Percentiles rank a stretch among this genome's conserved stretches.
Evolutionary conservation across 2,113 vertebrate genomes (phyloP).

Genomic region (Hystrix brachyura): DNA sequence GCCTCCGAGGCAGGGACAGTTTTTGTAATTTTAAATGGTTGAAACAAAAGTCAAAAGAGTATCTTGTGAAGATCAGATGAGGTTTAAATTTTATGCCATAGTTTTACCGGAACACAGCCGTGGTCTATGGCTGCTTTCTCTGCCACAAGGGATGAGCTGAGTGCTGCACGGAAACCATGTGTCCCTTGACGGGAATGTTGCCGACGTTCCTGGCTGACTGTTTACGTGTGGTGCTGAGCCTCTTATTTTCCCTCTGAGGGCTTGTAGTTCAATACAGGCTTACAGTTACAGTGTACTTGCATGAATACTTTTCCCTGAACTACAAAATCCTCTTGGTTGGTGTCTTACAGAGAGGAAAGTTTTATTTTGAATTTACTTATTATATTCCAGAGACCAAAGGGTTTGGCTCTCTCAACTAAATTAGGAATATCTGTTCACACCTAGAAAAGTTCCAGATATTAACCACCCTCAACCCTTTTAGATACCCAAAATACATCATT

Average conservation of each 20-base stretch:
- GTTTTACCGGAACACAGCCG: background rate
- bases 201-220: background rate
- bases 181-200: background rate
- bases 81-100: background rate
- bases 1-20: background rate
- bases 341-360: background rate
- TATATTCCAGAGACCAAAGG: constrained; percentile 1
- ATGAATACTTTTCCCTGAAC: constrained; percentile 21
- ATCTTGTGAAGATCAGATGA: background rate
- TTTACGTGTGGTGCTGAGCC: background rate
- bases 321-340: background rate
- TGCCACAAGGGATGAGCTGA: background rate
- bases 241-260: background rate
- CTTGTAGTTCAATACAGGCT: no score
- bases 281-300: background rate
- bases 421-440: constrained; percentile 31
- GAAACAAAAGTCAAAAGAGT: constrained; percentile 34
- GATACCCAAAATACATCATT: background rate
- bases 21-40: constrained; percentile 37
- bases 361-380: constrained; percentile 25
- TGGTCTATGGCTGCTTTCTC: background rate
- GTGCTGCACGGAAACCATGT: background rate
- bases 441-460: background rate
- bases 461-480: constrained; percentile 19
- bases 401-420: constrained; percentile 11